Evolutionary conservation across 2,888 invertebrate genomes (phyloP).

Genomic region (Julus scanicus): DNA sequence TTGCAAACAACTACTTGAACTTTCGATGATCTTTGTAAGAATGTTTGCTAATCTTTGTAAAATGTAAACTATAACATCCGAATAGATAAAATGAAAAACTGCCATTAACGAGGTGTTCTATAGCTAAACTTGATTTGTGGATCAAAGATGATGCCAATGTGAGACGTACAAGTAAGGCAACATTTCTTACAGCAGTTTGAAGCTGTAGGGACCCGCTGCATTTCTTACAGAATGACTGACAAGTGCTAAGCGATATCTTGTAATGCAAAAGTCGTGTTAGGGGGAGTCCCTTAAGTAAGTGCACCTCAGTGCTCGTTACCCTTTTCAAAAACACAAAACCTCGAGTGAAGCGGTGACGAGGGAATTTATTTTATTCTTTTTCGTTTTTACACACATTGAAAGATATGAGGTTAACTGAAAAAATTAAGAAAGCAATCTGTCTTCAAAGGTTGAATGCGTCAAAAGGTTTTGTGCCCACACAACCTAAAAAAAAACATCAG

Average conservation of each 20-base stretch:
- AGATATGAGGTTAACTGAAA: constrained; percentile 28
- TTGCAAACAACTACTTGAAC: no score
- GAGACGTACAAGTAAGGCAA: not conserved
- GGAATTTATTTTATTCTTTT: constrained; percentile 49
- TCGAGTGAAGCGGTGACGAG: constrained; percentile 33
- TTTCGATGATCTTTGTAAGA: no score
- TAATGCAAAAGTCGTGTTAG: constrained; percentile 54
- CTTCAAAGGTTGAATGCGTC: constrained; percentile 28
- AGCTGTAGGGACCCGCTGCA: not conserved
- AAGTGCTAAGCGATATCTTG: constrained; percentile 43
- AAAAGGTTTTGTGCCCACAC: not conserved
- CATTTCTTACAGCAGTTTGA: not conserved
- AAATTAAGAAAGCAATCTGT: constrained; percentile 33
- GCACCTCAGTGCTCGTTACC: constrained; percentile 44
- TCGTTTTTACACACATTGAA: constrained; percentile 38
- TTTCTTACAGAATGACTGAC: constrained; percentile 44
- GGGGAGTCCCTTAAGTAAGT: constrained; percentile 51
- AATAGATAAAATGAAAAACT: no score
- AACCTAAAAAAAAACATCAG: not conserved
- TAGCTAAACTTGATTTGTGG: not conserved
- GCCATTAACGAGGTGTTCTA: no score
- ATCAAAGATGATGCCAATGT: not conserved
- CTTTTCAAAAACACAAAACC: constrained; percentile 34
- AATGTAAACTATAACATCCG: no score
- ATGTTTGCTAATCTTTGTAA: no score